phyloP scores from a whole-genome alignment of 1,140 invertebrate species.

The Nasonia giraulti region DNA sequence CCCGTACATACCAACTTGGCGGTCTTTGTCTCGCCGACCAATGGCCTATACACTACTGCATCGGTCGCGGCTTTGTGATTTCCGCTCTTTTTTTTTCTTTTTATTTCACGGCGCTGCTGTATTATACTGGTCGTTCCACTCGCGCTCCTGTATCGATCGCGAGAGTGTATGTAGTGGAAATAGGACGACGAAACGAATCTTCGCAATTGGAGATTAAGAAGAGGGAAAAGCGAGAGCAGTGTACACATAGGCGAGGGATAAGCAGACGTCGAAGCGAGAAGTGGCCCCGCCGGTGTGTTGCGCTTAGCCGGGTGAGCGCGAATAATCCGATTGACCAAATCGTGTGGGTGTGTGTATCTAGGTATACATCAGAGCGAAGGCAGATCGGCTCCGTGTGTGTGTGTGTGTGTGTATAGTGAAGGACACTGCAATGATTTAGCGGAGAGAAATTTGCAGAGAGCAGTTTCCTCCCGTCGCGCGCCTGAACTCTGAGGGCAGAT shows the following conservation, averaged over 20 bases:
- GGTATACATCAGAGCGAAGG: not conserved
- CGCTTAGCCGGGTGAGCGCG: not conserved
- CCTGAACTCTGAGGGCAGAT: not conserved
- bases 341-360: not conserved
- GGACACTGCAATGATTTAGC: not conserved
- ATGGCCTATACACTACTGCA: not conserved
- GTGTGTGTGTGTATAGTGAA: not conserved
- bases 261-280: not conserved
- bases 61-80: not conserved
- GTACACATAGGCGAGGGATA: not conserved
- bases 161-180: not conserved
- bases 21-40: not conserved
- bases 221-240: not conserved
- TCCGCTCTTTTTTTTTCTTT: not conserved
- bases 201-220: not conserved
- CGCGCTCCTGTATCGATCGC: too few relatives aligned
- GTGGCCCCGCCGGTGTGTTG: not conserved
- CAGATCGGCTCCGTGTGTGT: not conserved
- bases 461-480: not conserved
- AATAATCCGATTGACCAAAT: not conserved
- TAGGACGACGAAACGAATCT: not conserved
- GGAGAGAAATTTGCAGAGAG: not conserved
- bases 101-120: not conserved
- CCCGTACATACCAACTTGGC: not conserved
- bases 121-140: not conserved